A percentile compares a stretch with the other conserved stretches of the same genome.
These are phyloP conservation scores for Onychomys arenicola DNA, from an alignment of 2,797 vertebrate species.

Conservation along the genomic window DNA sequence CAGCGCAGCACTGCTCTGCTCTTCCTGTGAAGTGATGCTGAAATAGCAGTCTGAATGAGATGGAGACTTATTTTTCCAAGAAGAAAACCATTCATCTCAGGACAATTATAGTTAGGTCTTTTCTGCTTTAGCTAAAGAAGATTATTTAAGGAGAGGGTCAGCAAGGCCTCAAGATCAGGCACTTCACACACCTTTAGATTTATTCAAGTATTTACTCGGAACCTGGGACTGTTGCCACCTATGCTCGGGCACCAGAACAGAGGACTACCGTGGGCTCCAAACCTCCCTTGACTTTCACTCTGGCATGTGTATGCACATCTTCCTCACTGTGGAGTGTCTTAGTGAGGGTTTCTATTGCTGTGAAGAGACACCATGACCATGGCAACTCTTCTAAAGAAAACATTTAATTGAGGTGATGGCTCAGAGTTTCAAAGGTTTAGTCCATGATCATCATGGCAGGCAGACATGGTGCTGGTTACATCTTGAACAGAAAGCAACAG, in stretches of 20 bases:
- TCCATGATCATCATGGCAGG: background rate
- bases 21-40: conserved; percentile 34
- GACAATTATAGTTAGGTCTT: conserved; percentile 44
- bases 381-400: background rate
- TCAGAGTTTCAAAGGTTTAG: background rate
- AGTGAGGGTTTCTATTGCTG: background rate
- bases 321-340: background rate
- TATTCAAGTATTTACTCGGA: conserved; percentile 34
- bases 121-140: conserved; percentile 20
- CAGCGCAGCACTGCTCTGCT: background rate
- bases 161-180: background rate
- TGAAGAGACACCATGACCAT: background rate
- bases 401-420: background rate
- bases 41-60: background rate
- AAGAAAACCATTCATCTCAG: conserved; percentile 42
- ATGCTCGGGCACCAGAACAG: background rate
- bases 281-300: background rate
- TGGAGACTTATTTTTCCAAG: background rate
- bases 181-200: conserved; percentile 3
- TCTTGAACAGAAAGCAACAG: background rate
- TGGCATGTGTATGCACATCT: background rate
- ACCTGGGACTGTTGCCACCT: background rate
- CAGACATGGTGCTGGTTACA: background rate
- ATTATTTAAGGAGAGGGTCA: conserved; percentile 34
- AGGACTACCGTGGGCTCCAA: background rate